Evolutionary conservation across 2,113 vertebrate species (phyloP).

Genomic region (Charina bottae): DNA sequence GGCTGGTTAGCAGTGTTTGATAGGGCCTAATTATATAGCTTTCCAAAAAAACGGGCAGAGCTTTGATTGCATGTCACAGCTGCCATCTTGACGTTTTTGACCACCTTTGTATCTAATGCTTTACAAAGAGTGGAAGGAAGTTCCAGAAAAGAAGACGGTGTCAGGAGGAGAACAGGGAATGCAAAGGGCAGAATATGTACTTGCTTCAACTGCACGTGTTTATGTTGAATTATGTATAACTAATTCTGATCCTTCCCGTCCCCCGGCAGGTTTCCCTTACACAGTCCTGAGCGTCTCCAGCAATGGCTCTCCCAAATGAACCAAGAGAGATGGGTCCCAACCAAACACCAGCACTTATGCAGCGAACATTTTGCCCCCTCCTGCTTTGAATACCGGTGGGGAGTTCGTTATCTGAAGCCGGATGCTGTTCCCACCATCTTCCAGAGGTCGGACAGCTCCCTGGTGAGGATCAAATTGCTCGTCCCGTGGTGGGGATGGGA

Average conservation of each 20-base stretch:
- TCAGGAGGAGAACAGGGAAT: not conserved
- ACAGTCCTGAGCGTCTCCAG: slow-evolving; percentile 73
- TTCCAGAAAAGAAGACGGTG: not conserved
- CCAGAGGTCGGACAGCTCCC: slow-evolving; percentile 18
- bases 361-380: slow-evolving; percentile 77
- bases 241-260: too few relatives aligned
- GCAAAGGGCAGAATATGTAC: not conserved
- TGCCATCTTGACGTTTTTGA: not conserved
- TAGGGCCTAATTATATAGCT: not conserved
- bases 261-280: slow-evolving; percentile 76
- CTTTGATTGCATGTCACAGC: not conserved
- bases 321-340: slow-evolving; percentile 75
- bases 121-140: not conserved
- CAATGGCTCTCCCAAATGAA: slow-evolving; percentile 80
- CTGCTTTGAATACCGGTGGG: slow-evolving; percentile 79
- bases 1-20: not conserved
- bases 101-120: not conserved
- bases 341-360: slow-evolving; percentile 81
- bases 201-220: not conserved
- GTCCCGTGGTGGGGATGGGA: too few relatives aligned
- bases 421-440: slow-evolving; percentile 79
- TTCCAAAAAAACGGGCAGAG: not conserved
- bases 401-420: slow-evolving; percentile 73
- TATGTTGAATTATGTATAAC: not conserved
- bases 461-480: slow-evolving; percentile 31